Base-by-base conservation (phyloP, 2,888 invertebrate species). In the Philopedon plagiatum region DNA sequence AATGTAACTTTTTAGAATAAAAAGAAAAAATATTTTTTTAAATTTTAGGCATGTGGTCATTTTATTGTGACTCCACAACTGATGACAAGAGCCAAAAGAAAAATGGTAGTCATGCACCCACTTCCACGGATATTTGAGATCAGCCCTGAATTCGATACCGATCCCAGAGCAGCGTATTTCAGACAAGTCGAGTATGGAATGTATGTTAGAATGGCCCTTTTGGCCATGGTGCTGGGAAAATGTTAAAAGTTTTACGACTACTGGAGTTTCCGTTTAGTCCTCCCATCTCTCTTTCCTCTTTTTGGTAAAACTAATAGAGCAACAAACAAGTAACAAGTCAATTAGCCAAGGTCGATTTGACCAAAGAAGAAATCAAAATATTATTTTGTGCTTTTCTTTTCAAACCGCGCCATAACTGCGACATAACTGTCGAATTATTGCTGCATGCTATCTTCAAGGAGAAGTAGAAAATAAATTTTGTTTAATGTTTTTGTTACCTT, bases 101-200 rank as follows among this genome's bases (percentile, higher is more conserved):
- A 94, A 78, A 98, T 97, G 94, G 93, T 97, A 8, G 98, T 99
- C 11, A 93, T 99, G 93, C 99, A 99, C 87, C 99, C 99, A 0
- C 86, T 99, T 74, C 99, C 99, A 0, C 90, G 99, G 46, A 92
- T 97, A 0, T 93, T 94, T 82, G 99, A 99, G 87, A 98, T 99
- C 78, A 96, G 96, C 78, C 89, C 94, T 0, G 96, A 97, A 78
- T 95, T 99, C 80, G 99, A 99, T 86, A 92, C 92, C 0, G 99
- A 99, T 86, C 96, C 97, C 0, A 89, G 99, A 58, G 99, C 99
- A 0, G 99, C 98, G 0, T 99, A 99, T 86, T 99, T 99, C 89
- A 89, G 99, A 18, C 99, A 99, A 87, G 98, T 97, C 0, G 97
- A 98, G 85, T 95, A 96, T 83, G 99, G 99, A 75, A 95, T 99